Conservation (phyloP, 1,140 invertebrate species). For the Hyposmocoma kahamanoa region DNA sequence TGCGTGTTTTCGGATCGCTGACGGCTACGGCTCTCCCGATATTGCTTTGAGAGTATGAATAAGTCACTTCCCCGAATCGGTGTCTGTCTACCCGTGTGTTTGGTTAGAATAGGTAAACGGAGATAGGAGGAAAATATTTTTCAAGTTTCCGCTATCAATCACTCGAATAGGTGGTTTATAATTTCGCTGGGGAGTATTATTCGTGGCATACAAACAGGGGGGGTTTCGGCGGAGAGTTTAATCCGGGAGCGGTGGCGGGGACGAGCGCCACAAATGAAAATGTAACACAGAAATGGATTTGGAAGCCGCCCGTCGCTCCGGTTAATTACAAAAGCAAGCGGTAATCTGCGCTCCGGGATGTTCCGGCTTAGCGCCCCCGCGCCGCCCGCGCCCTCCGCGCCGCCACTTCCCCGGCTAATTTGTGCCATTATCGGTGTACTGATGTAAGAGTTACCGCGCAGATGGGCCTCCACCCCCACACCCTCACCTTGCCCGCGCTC, state of each 20-base stretch:
- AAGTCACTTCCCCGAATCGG: slow-evolving; percentile 54
- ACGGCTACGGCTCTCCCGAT: slow-evolving; percentile 57
- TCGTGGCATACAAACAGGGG: slow-evolving; percentile 35
- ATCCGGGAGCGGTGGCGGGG: slow-evolving; percentile 43
- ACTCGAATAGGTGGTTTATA: slow-evolving; percentile 11
- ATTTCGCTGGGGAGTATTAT: slow-evolving; percentile 22
- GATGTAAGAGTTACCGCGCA: slow-evolving; percentile 70
- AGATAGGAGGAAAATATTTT: slow-evolving; percentile 23
- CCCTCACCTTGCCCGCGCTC: slow-evolving; percentile 47
- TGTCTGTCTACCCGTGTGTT: slow-evolving; percentile 33
- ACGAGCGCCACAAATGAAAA: slow-evolving; percentile 68
- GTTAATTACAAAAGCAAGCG: slow-evolving; percentile 74
- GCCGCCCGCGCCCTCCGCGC: slow-evolving; percentile 28
- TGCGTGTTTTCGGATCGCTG: slow-evolving; percentile 68
- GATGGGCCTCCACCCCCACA: slow-evolving; percentile 51
- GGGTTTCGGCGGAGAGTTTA: slow-evolving; percentile 46
- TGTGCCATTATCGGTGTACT: slow-evolving; percentile 73
- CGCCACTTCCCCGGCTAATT: slow-evolving; percentile 68
- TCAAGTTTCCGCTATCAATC: slow-evolving; percentile 1
- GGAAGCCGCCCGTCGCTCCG: slow-evolving; percentile 69
- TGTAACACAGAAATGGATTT: slow-evolving; percentile 73
- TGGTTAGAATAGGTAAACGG: slow-evolving; percentile 27
- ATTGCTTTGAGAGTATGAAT: slow-evolving; percentile 64
- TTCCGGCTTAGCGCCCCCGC: slow-evolving; percentile 65
- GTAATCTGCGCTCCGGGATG: slow-evolving; percentile 72